Evolutionary conservation across 2,888 invertebrate species (phyloP).

Genomic region (Ophion ellenae): DNA sequence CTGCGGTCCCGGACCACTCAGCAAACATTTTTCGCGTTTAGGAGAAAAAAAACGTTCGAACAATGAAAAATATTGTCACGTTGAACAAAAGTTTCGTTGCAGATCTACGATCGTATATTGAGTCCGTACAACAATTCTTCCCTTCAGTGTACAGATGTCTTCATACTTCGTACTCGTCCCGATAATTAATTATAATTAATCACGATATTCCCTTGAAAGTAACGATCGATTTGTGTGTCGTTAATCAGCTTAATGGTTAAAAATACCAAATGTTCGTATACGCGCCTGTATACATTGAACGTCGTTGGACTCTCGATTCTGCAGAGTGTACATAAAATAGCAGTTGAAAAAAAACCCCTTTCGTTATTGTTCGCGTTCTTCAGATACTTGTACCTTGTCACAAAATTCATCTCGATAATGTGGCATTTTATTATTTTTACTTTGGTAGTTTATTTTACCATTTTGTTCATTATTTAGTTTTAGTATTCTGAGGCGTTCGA

Average conservation of each 20-base stretch:
- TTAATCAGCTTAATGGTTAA: constrained; percentile 40
- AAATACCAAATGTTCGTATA: constrained; percentile 41
- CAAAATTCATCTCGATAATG: not conserved
- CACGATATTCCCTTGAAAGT: constrained; percentile 23
- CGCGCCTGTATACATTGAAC: constrained; percentile 24
- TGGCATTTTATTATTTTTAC: too few species aligned
- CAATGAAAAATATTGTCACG: not conserved
- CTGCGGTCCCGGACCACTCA: not conserved
- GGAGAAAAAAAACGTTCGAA: not conserved
- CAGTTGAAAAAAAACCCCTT: not conserved
- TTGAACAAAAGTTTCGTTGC: not conserved
- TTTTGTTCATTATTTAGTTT: not conserved
- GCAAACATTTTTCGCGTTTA: too few species aligned
- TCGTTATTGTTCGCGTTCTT: not conserved
- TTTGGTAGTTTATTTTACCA: not conserved
- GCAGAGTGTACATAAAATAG: not conserved
- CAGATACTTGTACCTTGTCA: not conserved
- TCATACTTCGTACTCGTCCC: not conserved
- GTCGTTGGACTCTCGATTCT: constrained; percentile 31
- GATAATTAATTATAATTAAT: constrained; percentile 31
- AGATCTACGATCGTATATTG: not conserved
- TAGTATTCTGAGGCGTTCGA: not conserved
- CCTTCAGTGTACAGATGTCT: not conserved
- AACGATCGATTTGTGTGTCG: constrained; percentile 21
- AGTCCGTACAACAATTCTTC: not conserved